phyloP scores from a whole-genome alignment of 53 echinoderm and acorn worm species.

The Stichopus horrens region DNA sequence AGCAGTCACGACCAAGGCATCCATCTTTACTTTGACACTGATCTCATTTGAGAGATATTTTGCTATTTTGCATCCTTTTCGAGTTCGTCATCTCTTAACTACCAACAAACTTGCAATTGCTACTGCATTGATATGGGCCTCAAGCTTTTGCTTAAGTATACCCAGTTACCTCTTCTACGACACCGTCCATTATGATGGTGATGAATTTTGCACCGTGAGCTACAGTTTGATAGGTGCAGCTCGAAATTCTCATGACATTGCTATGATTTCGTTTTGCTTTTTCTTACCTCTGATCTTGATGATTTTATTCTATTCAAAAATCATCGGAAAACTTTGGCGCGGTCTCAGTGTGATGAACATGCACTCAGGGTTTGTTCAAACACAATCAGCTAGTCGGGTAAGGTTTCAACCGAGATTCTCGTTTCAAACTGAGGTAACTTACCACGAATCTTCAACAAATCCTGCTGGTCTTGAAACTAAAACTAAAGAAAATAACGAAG shows the following conservation, averaged over 20 bases:
- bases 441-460: not conserved
- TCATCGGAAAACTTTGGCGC: slow-evolving; percentile 70
- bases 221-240: not conserved
- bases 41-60: slow-evolving; percentile 88
- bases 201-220: slow-evolving; percentile 18
- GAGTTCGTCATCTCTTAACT: slow-evolving; percentile 73
- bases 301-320: slow-evolving; percentile 72
- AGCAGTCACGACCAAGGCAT: slow-evolving; percentile 74
- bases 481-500: not conserved
- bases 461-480: not conserved
- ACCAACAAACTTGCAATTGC: slow-evolving; percentile 61
- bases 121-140: slow-evolving; percentile 64
- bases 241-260: slow-evolving; percentile 41
- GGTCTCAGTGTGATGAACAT: slow-evolving; percentile 54
- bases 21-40: slow-evolving; percentile 80
- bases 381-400: not conserved
- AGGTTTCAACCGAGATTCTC: slow-evolving; percentile 45
- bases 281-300: slow-evolving; percentile 71
- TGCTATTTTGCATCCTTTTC: slow-evolving; percentile 82
- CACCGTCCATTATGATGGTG: not conserved
- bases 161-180: slow-evolving; percentile 58
- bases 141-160: slow-evolving; percentile 61
- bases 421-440: slow-evolving; percentile 54
- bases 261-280: slow-evolving; percentile 66
- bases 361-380: slow-evolving; percentile 19